phyloP scores from a whole-genome alignment of 2,797 vertebrate species.

The Tragopan temminckii region DNA sequence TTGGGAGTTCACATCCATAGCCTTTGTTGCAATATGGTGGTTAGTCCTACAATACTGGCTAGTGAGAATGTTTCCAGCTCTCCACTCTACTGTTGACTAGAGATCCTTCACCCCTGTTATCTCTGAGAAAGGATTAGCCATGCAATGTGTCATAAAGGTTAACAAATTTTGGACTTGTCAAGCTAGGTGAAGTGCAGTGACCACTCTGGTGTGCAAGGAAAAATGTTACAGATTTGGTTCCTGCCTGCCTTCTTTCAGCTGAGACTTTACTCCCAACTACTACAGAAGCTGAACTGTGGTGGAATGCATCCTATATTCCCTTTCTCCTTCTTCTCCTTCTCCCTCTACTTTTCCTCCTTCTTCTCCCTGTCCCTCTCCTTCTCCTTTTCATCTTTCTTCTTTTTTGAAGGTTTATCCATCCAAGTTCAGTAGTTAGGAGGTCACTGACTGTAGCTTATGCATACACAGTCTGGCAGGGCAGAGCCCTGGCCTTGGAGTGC shows the following conservation, averaged over 20 bases:
- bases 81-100: not conserved
- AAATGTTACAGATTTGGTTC: not conserved
- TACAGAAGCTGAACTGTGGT: not conserved
- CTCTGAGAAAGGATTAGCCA: not conserved
- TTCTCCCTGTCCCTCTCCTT: not conserved
- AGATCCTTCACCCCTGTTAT: not conserved
- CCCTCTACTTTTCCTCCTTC: too few relatives aligned
- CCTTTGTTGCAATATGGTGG: not conserved
- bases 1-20: not conserved
- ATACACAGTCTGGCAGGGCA: not conserved
- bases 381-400: not conserved
- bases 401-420: not conserved
- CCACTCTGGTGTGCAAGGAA: not conserved
- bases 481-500: not conserved
- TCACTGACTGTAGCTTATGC: not conserved
- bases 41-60: not conserved
- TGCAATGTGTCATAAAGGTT: not conserved
- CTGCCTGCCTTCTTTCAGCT: not conserved
- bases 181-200: not conserved
- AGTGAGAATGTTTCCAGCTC: not conserved
- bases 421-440: not conserved
- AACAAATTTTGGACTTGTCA: not conserved
- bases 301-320: not conserved
- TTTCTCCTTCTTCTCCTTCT: not conserved
- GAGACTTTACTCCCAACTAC: not conserved